Percentiles rank a stretch among this genome's conserved stretches.
Evolutionary conservation across 2,113 vertebrate genomes (phyloP).

Genomic region (Chaetodon trifascialis): DNA sequence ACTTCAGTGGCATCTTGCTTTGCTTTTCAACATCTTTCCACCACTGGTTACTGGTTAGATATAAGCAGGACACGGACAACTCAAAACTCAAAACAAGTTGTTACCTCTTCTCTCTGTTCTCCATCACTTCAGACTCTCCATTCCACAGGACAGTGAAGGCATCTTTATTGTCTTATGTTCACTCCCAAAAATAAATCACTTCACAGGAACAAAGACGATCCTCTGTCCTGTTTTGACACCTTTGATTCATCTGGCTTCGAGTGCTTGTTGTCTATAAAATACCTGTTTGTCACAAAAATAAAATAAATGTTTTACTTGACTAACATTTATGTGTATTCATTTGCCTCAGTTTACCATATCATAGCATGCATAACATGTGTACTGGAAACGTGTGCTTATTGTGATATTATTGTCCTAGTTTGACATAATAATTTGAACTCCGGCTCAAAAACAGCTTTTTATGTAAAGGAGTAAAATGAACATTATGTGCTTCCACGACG

Average conservation of each 20-base stretch:
- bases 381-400: no score
- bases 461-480: not conserved
- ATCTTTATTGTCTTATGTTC: conserved; percentile 24
- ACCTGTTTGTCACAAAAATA: conserved; percentile 14
- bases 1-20: not conserved
- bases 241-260: conserved; percentile 18
- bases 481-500: not conserved
- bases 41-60: not conserved
- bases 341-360: not conserved
- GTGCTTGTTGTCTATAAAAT: not conserved
- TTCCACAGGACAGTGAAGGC: conserved; percentile 25
- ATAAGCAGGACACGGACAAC: not conserved
- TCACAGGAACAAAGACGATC: conserved; percentile 8
- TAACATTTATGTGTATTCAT: not conserved
- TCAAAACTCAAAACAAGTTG: not conserved
- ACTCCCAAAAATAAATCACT: conserved; percentile 6
- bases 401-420: not conserved
- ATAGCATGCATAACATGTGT: no score
- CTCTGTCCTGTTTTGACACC: not conserved
- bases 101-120: conserved; percentile 73
- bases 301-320: not conserved
- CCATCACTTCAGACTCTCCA: conserved; percentile 72
- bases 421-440: not conserved
- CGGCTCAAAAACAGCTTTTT: not conserved
- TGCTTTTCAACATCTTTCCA: not conserved